Evolutionary conservation across 35 echinoderm and acorn worm species (phyloP).

Genomic region (Lytechinus pictus): DNA sequence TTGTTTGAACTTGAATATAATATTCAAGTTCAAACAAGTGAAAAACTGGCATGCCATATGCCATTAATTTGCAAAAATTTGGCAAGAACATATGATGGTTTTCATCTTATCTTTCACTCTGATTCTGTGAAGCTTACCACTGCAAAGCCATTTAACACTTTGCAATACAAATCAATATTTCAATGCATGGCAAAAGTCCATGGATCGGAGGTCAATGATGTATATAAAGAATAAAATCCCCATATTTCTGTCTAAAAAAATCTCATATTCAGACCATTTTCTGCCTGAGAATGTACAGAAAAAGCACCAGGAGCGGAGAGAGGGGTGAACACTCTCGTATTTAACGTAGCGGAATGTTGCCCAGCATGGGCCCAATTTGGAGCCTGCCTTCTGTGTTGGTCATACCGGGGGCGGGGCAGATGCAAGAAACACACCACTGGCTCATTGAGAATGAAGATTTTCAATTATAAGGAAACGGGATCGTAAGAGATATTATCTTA

Average conservation of each 20-base stretch:
- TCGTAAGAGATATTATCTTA: background rate
- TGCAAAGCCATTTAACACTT: background rate
- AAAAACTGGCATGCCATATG: background rate
- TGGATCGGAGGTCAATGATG: background rate
- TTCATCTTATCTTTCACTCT: background rate
- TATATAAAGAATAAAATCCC: background rate
- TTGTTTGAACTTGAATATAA: too few species aligned
- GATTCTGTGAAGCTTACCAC: background rate
- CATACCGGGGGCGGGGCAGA: background rate
- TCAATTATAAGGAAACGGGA: background rate
- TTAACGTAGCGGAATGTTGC: slow-evolving; percentile 21
- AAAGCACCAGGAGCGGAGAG: background rate
- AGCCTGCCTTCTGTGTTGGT: slow-evolving; percentile 18
- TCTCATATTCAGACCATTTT: background rate
- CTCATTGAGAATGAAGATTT: background rate
- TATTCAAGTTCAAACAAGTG: background rate
- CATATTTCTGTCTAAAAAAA: background rate
- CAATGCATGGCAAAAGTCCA: background rate
- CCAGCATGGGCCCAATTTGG: slow-evolving; percentile 43
- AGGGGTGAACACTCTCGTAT: background rate
- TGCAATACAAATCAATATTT: background rate
- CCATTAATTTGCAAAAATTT: background rate
- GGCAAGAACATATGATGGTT: background rate
- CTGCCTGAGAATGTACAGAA: background rate
- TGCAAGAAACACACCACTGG: background rate